These are phyloP conservation scores for Pao palembangensis DNA, from an alignment of 2,113 vertebrate species.

Conservation along the genomic window DNA sequence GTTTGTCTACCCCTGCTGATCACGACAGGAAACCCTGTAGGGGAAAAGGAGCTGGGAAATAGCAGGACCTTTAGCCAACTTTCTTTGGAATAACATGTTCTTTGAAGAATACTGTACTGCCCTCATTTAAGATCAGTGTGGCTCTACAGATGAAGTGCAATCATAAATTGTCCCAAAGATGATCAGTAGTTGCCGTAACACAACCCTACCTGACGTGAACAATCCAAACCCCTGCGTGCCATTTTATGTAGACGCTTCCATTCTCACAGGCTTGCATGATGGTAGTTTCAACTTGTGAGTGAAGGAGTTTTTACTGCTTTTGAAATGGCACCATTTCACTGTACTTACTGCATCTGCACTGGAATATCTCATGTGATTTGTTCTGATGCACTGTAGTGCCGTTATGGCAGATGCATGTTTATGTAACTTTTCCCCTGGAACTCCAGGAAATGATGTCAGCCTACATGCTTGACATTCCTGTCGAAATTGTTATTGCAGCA, in stretches of 20 bases:
- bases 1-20: conserved; percentile 67
- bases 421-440: conserved; percentile 33
- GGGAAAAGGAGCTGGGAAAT: conserved; percentile 30
- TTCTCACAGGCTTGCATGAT: conserved; percentile 2
- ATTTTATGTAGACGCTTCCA: background rate
- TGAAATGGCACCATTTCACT: conserved; percentile 1
- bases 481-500: conserved; percentile 31
- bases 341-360: conserved; percentile 1
- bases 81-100: conserved; percentile 18
- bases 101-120: conserved; percentile 5
- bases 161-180: conserved; percentile 19
- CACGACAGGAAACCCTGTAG: conserved; percentile 68
- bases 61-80: conserved; percentile 23
- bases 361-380: conserved; percentile 3
- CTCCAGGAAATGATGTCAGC: conserved; percentile 38
- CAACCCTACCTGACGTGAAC: conserved; percentile 7
- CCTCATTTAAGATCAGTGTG: conserved; percentile 27
- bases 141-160: conserved; percentile 8
- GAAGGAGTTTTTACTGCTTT: conserved; percentile 8
- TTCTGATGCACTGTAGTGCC: conserved; percentile 5
- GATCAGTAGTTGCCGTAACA: conserved; percentile 15
- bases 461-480: conserved; percentile 54
- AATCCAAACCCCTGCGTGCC: conserved; percentile 5
- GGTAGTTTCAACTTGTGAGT: conserved; percentile 8
- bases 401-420: conserved; percentile 39